phyloP scores from a whole-genome alignment of 2,113 vertebrate species.

The Mirounga angustirostris region DNA sequence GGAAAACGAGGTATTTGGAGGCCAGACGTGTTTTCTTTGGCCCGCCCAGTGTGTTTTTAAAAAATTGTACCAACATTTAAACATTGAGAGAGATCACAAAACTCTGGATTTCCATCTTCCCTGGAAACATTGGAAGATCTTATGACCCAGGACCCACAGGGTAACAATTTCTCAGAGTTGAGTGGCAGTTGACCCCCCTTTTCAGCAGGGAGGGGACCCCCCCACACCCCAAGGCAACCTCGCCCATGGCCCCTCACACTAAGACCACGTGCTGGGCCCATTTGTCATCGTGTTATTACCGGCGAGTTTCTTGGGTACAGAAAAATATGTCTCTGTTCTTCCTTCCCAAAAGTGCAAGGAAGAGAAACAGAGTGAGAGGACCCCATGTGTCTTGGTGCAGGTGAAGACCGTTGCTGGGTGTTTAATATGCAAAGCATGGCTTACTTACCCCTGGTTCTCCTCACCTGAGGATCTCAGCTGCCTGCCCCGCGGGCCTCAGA shows the following conservation, averaged over 20 bases:
- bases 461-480: neutral
- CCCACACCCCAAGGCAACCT: rapidly evolving
- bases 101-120: conserved; percentile 9
- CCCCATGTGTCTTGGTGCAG: neutral
- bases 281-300: rapidly evolving
- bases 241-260: neutral
- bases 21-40: conserved; percentile 4
- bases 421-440: neutral
- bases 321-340: neutral
- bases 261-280: neutral
- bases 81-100: neutral
- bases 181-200: neutral
- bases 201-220: neutral
- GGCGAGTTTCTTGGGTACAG: neutral
- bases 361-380: neutral
- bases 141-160: neutral
- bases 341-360: neutral
- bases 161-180: neutral
- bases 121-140: neutral
- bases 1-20: neutral
- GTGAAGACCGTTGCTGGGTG: neutral
- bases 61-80: neutral
- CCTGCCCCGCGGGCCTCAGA: neutral
- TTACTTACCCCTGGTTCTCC: neutral
- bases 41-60: neutral